Conservation (phyloP, 2,888 invertebrate species). For the Limnephilus lunatus region DNA sequence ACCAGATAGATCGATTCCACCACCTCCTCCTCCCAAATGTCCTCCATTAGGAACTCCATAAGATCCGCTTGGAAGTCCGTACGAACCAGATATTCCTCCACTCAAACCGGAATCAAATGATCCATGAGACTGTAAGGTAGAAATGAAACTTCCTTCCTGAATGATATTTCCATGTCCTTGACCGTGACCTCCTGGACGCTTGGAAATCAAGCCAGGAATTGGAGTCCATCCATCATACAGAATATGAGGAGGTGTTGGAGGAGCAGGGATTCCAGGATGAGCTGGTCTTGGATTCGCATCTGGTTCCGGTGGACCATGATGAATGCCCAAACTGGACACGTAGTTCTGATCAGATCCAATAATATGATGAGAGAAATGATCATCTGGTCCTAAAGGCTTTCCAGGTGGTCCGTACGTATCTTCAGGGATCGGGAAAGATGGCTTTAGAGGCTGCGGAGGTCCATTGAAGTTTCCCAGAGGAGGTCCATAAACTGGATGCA, state of each 20-base stretch:
- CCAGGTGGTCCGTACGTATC: constrained; percentile 77
- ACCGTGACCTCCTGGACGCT: constrained; percentile 67
- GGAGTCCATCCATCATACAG: constrained; percentile 93
- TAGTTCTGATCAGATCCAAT: constrained; percentile 70
- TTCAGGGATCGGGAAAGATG: constrained; percentile 73
- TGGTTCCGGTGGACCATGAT: constrained; percentile 80
- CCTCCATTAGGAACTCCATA: not conserved
- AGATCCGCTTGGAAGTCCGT: constrained; percentile 73
- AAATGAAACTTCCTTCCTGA: constrained; percentile 57
- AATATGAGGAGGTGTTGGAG: constrained; percentile 85
- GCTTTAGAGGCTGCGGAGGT: constrained; percentile 72
- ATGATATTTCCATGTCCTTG: constrained; percentile 67
- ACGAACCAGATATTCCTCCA: constrained; percentile 71
- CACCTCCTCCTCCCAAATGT: not conserved
- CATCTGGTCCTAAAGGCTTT: constrained; percentile 72
- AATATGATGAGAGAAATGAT: constrained; percentile 72
- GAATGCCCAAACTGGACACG: constrained; percentile 69
- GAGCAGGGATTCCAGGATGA: constrained; percentile 84
- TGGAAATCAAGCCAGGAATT: constrained; percentile 82
- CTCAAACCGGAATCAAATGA: constrained; percentile 48
- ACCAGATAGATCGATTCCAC: not conserved
- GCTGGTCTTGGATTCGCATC: constrained; percentile 80
- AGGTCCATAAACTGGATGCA: constrained; percentile 71
- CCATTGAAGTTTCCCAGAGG: constrained; percentile 70
- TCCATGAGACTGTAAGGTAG: constrained; percentile 58